Evolutionary conservation across 2,113 vertebrate genomes (phyloP).

Genomic region (Chauna torquata): DNA sequence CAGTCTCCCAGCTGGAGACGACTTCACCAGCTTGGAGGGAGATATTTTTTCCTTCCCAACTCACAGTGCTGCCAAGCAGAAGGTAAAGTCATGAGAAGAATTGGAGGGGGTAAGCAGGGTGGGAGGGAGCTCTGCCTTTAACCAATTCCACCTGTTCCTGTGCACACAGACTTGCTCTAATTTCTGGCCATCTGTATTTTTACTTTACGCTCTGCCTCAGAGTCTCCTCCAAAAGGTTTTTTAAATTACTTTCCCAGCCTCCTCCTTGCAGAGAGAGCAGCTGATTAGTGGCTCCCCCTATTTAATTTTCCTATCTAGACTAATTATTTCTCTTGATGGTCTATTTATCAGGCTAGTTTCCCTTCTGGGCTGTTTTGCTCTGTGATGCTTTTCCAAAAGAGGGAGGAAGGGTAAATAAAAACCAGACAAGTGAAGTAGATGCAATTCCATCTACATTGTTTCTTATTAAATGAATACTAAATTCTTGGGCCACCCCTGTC

Average conservation of each 20-base stretch:
- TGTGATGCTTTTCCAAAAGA: constrained; percentile 44
- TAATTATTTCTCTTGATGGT: constrained; percentile 71
- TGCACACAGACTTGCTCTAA: constrained; percentile 25
- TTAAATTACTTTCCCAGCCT: constrained; percentile 55
- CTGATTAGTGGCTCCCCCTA: constrained; percentile 55
- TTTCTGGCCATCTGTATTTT: constrained; percentile 56
- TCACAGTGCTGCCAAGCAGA: constrained; percentile 5
- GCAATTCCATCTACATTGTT: not conserved
- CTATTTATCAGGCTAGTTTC: constrained; percentile 60
- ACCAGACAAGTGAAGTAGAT: constrained; percentile 28
- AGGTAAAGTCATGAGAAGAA: constrained; percentile 47
- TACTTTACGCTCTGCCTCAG: constrained; percentile 24
- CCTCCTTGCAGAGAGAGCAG: constrained; percentile 19
- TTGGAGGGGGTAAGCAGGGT: not conserved
- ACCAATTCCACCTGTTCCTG: constrained; percentile 63
- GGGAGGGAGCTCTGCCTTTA: constrained; percentile 37
- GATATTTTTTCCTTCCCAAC: not conserved
- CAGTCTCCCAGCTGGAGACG: not conserved
- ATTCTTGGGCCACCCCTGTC: not conserved
- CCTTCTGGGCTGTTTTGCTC: constrained; percentile 22
- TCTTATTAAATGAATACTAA: not conserved
- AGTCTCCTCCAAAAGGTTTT: constrained; percentile 54
- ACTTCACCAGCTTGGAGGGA: not conserved
- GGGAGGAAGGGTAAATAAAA: constrained; percentile 59
- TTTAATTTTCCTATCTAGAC: constrained; percentile 62